Evolutionary conservation across 2,113 vertebrate genomes (phyloP).

Genomic region (Nyctibius bracteatus): DNA sequence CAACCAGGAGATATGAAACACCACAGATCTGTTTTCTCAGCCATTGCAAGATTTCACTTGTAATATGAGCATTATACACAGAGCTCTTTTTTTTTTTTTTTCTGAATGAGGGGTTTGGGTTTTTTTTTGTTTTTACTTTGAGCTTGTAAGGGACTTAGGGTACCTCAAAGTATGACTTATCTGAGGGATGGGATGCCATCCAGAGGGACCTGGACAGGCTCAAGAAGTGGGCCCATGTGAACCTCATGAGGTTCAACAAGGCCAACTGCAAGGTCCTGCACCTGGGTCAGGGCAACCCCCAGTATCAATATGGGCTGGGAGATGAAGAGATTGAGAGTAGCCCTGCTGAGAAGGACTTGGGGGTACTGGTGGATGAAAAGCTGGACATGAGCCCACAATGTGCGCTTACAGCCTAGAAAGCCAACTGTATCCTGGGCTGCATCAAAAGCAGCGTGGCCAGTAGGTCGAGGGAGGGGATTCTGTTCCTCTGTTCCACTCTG

Average conservation of each 20-base stretch:
- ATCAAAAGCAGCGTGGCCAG: not conserved
- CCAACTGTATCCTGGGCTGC: not conserved
- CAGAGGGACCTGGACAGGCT: not conserved
- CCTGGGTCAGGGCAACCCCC: accelerated
- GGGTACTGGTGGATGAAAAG: not conserved
- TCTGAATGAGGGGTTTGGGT: too few relatives aligned
- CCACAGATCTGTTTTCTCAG: not conserved
- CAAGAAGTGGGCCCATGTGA: accelerated
- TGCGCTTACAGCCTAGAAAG: not conserved
- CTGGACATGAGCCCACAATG: not conserved
- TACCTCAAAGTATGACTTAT: not conserved
- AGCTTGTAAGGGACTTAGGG: not conserved
- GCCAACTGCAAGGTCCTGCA: not conserved
- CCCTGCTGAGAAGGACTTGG: not conserved
- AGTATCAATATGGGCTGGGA: too few relatives aligned
- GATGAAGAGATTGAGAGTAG: not conserved
- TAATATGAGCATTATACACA: not conserved
- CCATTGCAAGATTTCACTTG: not conserved
- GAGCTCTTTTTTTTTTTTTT: accelerated
- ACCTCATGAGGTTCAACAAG: not conserved
- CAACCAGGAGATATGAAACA: not conserved
- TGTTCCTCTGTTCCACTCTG: not conserved
- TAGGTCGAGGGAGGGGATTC: not conserved
- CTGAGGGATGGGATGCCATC: not conserved
- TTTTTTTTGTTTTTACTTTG: not conserved